Evolutionary conservation across 2,113 vertebrate species (phyloP), one percentile per base, ranked within the genome.

Genomic region (Chroicocephalus ridibundus): DNA sequence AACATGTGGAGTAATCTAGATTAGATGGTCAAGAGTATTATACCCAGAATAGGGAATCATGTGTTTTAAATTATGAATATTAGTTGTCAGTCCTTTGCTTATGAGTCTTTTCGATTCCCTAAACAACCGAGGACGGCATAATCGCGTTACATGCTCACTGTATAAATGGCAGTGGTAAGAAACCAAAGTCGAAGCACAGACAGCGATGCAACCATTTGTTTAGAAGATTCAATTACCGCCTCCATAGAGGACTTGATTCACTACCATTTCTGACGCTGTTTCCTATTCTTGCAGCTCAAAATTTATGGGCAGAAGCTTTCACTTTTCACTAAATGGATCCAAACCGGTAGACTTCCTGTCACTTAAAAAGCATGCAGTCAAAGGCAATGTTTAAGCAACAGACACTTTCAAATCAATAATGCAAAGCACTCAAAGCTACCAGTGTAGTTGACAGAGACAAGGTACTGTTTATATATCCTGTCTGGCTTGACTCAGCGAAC

Each of bases 321-420:
- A 6, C 62, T 93, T 94, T 96, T 54, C 61, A 62, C 69, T 92
- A 94, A 75, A 86, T 32, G 71, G 42, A 80, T 58, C 54, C 84
- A 61, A 96, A 92, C 75, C 31, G 61, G 66, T 97, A 95, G 57
- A 54, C 36, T 82, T 93, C 83, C 81, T 66, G 11, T n/a, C 54
- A 90, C 80, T 95, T 97, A 38, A 88, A 97, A 97, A 92, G n/a
- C 75, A 86, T 17, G 85, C 62, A 96, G 40, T 91, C 84, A 96
- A 97, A 97, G 84, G 70, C 86, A 92, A 27, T 64, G 58, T 90
- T 97, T 96, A 95, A 92, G 29, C 62, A 94, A 95, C 32, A 96
- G 78, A 94, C 58, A 79, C 79, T 82, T 93, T 72, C 65, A 96
- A 96, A 95, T 96, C 96, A 97, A 95, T 95, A 95, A 96, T 93